Evolutionary conservation across 2,888 invertebrate genomes (phyloP).

Genomic region (Trachelus stipa): DNA sequence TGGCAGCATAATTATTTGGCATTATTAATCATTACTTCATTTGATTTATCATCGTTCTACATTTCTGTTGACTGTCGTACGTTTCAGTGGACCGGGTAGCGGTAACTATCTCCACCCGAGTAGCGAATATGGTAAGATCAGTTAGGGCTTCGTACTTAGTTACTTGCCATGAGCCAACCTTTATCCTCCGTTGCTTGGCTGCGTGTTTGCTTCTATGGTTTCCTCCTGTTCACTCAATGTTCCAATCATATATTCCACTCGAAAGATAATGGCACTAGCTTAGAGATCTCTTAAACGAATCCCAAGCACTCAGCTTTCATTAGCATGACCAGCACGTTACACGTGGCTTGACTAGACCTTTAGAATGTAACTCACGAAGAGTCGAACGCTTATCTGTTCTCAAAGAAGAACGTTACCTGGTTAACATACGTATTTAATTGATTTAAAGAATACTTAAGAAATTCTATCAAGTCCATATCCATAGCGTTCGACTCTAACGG

Average conservation of each 20-base stretch:
- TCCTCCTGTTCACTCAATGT: background rate
- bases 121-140: slow-evolving; percentile 65
- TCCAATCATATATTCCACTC: background rate
- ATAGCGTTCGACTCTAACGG: slow-evolving; percentile 4
- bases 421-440: background rate
- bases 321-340: background rate
- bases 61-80: slow-evolving; percentile 62
- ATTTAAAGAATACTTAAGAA: background rate
- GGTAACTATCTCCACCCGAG: slow-evolving; percentile 66
- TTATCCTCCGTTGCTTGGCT: background rate
- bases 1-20: slow-evolving; percentile 1
- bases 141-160: slow-evolving; percentile 41
- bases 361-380: background rate
- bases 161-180: background rate
- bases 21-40: slow-evolving; percentile 21
- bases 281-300: background rate
- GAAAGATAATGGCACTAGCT: background rate
- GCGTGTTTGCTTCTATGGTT: background rate
- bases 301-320: background rate
- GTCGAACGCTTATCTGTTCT: background rate
- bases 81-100: slow-evolving; percentile 66
- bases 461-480: background rate
- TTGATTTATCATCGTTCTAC: slow-evolving; percentile 40
- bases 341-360: background rate
- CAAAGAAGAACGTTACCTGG: background rate